Conservation (phyloP, 2,888 invertebrate genomes). For the Mythimna impura region DNA sequence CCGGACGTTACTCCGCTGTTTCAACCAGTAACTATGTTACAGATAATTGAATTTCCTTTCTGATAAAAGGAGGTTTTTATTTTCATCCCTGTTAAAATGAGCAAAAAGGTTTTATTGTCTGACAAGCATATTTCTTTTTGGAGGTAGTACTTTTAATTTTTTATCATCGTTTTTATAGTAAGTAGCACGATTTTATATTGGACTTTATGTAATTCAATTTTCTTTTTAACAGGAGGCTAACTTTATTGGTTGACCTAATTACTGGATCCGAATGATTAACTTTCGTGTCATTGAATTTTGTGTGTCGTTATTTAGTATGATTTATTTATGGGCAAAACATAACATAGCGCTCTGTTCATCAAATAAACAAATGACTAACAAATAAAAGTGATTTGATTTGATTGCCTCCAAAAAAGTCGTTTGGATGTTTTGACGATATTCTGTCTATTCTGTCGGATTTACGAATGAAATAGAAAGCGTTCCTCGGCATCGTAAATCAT, state of each 20-base stretch:
- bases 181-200: constrained; percentile 9
- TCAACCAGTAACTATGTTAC: constrained; percentile 73
- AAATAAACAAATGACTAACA: too few species aligned
- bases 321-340: too few species aligned
- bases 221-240: constrained; percentile 2
- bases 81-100: constrained; percentile 42
- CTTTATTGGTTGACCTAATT: constrained; percentile 19
- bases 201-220: constrained; percentile 6
- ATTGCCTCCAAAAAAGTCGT: background rate
- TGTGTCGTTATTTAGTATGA: background rate
- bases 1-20: constrained; percentile 68
- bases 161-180: constrained; percentile 24
- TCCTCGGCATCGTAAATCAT: constrained; percentile 24
- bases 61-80: constrained; percentile 53
- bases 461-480: constrained; percentile 10
- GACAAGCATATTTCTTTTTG: constrained; percentile 45
- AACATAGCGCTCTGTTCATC: too few species aligned
- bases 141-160: constrained; percentile 25
- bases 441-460: background rate
- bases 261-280: constrained; percentile 1
- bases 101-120: constrained; percentile 43
- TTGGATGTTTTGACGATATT: background rate
- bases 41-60: constrained; percentile 73
- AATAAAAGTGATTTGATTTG: too few species aligned
- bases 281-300: constrained; percentile 1